These are phyloP conservation scores for Caenorhabditis sp. DNA, from an alignment of 2,888 invertebrate species.

Conservation along the genomic window DNA sequence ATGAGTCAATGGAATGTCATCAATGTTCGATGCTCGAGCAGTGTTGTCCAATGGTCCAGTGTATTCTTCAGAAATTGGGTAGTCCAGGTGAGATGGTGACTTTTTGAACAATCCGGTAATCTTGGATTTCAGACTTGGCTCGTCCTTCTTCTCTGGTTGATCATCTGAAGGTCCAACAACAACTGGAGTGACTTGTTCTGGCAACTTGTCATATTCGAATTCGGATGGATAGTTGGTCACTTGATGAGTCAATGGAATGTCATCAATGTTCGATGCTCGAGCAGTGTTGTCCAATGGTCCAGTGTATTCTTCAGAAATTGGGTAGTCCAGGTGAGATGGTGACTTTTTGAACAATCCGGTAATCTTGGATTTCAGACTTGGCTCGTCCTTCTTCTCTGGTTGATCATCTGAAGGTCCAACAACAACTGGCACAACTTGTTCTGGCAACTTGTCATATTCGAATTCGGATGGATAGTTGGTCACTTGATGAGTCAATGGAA, in stretches of 20 bases:
- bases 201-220: constrained; percentile 17
- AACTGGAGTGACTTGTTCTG: constrained; percentile 12
- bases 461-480: constrained; percentile 39
- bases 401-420: no score
- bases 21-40: constrained; percentile 6
- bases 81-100: constrained; percentile 13
- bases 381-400: constrained; percentile 23
- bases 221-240: constrained; percentile 15
- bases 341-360: constrained; percentile 37
- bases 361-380: constrained; percentile 14
- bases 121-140: constrained; percentile 14
- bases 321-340: constrained; percentile 32
- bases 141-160: constrained; percentile 19
- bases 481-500: constrained; percentile 43
- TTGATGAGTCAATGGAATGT: constrained; percentile 14
- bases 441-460: constrained; percentile 23
- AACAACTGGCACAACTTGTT: constrained; percentile 4
- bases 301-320: constrained; percentile 13
- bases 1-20: constrained; percentile 6
- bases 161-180: constrained; percentile 13
- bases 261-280: constrained; percentile 15
- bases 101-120: constrained; percentile 27
- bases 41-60: constrained; percentile 12
- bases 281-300: constrained; percentile 24
- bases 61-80: constrained; percentile 10